Conservation (phyloP, 2,113 vertebrate species). For the Dromas ardeola region DNA sequence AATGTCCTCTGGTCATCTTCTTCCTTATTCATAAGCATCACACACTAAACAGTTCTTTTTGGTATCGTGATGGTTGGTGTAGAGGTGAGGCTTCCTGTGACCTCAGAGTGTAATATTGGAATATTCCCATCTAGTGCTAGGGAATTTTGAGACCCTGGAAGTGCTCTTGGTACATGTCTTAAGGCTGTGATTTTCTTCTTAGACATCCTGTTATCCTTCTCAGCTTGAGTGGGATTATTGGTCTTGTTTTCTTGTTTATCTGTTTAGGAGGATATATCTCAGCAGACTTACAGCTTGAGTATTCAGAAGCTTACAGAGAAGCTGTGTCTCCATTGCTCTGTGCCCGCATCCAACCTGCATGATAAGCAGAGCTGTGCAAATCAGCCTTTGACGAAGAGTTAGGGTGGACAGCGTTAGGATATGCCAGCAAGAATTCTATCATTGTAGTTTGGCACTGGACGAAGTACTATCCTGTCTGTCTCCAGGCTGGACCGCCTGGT, state of each 20-base stretch:
- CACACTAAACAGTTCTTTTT: background rate
- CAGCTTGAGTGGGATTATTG: background rate
- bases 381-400: background rate
- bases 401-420: background rate
- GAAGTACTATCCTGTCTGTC: background rate
- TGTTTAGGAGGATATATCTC: background rate
- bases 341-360: accelerated
- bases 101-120: background rate
- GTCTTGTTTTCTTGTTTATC: background rate
- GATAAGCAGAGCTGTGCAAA: background rate
- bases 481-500: background rate
- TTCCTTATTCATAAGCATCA: background rate
- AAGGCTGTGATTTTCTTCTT: background rate
- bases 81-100: background rate
- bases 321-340: background rate
- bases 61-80: accelerated
- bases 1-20: background rate
- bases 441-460: background rate
- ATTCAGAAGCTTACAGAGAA: background rate
- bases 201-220: background rate
- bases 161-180: background rate
- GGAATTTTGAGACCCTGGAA: background rate
- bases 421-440: background rate
- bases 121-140: background rate
- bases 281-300: background rate